Evolutionary conservation across 2,113 vertebrate species (phyloP).

Genomic region (Salminus brasiliensis): DNA sequence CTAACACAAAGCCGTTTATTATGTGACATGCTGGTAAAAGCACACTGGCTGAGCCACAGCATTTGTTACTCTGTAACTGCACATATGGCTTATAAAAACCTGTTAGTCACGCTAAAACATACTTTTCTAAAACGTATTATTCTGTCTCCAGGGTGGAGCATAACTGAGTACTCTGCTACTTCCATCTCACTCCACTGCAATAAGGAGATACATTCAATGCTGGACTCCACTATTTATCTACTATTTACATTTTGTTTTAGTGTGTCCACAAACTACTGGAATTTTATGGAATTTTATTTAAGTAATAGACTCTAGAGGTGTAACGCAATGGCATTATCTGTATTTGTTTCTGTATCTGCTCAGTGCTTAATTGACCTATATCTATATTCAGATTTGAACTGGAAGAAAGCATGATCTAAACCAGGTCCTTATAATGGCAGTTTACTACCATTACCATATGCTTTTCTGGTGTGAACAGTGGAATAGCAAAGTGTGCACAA

Average conservation of each 20-base stretch:
- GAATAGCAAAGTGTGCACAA: too few species aligned
- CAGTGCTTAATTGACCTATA: too few species aligned
- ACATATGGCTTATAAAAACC: conserved; percentile 5
- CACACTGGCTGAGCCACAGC: not conserved
- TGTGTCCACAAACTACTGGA: not conserved
- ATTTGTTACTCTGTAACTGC: conserved; percentile 12
- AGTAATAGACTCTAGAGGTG: too few species aligned
- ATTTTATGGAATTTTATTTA: too few species aligned
- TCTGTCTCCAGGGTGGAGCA: not conserved
- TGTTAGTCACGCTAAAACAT: not conserved
- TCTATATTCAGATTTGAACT: too few species aligned
- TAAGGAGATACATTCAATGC: too few species aligned
- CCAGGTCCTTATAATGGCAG: too few species aligned
- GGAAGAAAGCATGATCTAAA: too few species aligned
- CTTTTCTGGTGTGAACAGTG: too few species aligned
- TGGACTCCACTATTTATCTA: not conserved
- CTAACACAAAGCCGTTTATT: not conserved
- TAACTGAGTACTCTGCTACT: not conserved
- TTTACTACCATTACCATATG: too few species aligned
- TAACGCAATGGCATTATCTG: too few species aligned
- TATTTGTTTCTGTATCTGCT: too few species aligned
- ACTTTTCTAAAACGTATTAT: not conserved
- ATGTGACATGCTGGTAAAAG: conserved; percentile 5
- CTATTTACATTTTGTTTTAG: not conserved
- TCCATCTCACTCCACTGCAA: not conserved